Evolutionary conservation across 2,797 vertebrate genomes (phyloP), one percentile per base, ranked within the genome.

Genomic region (Silurus aristotelis): DNA sequence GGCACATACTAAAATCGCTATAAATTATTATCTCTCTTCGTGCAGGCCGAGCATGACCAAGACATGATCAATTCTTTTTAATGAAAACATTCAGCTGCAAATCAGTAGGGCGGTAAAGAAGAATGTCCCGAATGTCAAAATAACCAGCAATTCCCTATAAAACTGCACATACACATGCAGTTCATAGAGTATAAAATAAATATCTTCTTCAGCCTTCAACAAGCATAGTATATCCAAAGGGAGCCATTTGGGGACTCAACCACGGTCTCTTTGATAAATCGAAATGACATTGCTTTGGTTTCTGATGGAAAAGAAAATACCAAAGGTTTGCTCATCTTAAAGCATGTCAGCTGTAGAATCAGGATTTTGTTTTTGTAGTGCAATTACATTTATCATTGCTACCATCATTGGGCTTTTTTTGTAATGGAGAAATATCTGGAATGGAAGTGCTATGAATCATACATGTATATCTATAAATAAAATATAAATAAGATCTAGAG

Each of bases 81-180:
- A 93, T 92, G 89, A 92, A 92, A 92, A 86, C 88, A 86, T 89
- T 88, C 88, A 87, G 85, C 84, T 82, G 84, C 89, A 90, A 92
- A 91, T 87, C 89, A 90, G 48, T 84, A 90, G 63, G 88, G 87
- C 90, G 14, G 17, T 46, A 9, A 78, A 63, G 15, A 58, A 1
- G 2, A 52, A 73, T 17, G 56, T n/a, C 77, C 76, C 8, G 38
- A 48, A 64, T 64, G 7, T 25, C 20, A 66, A 52, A 80, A 52
- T 66, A 80, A 52, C 15, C 14, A 64, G 76, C 14, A 43, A 76
- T 63, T 79, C 38, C 22, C 22, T 12, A 66, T 27, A 52, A 2
- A 80, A 52, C n/a, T 52, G 78, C 8, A 17, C 13, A 64, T 17
- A 7, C 38, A n/a, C 19, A 46, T 6, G 17, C 48, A 52, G 48